Percentiles rank a stretch among this genome's conserved stretches.
Conservation (phyloP, 2,888 invertebrate species). For the Fabriciana adippe region DNA sequence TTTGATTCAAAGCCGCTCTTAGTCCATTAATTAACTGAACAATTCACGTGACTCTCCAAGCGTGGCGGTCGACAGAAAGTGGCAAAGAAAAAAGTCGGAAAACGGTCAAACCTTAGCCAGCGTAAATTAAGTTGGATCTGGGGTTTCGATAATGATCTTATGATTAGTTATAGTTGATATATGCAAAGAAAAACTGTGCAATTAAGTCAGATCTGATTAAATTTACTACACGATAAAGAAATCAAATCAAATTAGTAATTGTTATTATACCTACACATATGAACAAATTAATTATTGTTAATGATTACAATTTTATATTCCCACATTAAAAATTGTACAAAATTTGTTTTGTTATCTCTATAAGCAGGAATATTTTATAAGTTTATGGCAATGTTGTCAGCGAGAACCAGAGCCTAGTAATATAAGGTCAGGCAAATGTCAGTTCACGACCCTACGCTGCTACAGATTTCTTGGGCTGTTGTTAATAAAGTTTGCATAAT, state of each 20-base stretch:
- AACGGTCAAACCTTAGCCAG: slow-evolving; percentile 45
- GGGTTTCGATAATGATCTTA: slow-evolving; percentile 23
- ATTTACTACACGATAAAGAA: no score
- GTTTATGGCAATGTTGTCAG: slow-evolving; percentile 27
- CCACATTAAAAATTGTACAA: no score
- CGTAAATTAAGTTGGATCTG: slow-evolving; percentile 48
- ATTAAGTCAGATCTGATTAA: slow-evolving; percentile 6
- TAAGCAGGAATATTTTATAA: slow-evolving; percentile 3
- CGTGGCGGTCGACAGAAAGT: slow-evolving; percentile 41
- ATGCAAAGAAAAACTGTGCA: slow-evolving; percentile 1
- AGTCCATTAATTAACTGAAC: slow-evolving; percentile 63
- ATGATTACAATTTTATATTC: no score
- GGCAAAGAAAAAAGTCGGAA: slow-evolving; percentile 51
- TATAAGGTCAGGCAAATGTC: slow-evolving; percentile 36
- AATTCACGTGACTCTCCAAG: slow-evolving; percentile 58
- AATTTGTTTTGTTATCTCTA: neutral
- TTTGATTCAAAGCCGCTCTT: slow-evolving; percentile 40
- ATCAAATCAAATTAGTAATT: no score
- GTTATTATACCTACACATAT: no score
- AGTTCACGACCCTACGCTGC: slow-evolving; percentile 21
- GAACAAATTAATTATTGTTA: no score
- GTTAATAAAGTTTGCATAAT: neutral
- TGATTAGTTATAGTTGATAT: slow-evolving; percentile 22
- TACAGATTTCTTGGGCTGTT: neutral
- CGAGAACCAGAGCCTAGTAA: slow-evolving; percentile 28